Percentiles rank a stretch among this genome's conserved stretches.
Conservation (phyloP, 1,140 invertebrate species). For the Octopus bimaculoides region DNA sequence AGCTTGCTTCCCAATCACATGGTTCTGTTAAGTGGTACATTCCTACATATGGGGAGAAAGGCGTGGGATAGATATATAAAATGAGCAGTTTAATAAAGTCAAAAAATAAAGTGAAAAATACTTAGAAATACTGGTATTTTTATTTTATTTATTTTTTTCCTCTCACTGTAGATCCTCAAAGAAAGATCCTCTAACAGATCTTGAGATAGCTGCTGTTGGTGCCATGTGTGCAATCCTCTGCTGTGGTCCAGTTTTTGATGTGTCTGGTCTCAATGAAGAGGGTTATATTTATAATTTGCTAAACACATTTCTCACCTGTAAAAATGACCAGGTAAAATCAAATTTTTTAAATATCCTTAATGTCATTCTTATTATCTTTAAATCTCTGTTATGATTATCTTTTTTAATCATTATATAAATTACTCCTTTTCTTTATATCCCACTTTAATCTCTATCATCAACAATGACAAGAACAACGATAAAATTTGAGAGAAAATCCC, state of each 20-base stretch:
- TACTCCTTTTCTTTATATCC: not conserved
- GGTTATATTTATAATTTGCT: conserved; percentile 88
- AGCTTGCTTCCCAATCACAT: no score
- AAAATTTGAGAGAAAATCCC: no score
- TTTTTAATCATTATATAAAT: not conserved
- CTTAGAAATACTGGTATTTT: not conserved
- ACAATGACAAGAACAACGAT: no score
- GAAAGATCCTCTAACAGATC: conserved; percentile 59
- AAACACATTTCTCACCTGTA: conserved; percentile 81
- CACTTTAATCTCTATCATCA: no score
- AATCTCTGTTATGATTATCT: not conserved
- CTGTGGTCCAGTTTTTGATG: conserved; percentile 92
- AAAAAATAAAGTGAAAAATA: no score
- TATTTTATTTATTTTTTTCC: not conserved
- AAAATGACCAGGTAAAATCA: conserved; percentile 60
- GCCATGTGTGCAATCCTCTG: conserved; percentile 93
- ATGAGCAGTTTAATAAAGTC: no score
- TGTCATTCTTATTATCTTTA: not conserved
- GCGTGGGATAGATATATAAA: no score
- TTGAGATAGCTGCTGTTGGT: conserved; percentile 68
- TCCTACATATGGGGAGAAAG: no score
- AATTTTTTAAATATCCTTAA: no score
- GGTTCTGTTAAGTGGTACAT: no score
- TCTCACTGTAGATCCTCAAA: conserved; percentile 34
- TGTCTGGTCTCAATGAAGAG: conserved; percentile 82